Percentiles rank a stretch among this genome's conserved stretches.
Conservation (phyloP, 2,888 invertebrate species). For the Hirtodrosophila duncani region DNA sequence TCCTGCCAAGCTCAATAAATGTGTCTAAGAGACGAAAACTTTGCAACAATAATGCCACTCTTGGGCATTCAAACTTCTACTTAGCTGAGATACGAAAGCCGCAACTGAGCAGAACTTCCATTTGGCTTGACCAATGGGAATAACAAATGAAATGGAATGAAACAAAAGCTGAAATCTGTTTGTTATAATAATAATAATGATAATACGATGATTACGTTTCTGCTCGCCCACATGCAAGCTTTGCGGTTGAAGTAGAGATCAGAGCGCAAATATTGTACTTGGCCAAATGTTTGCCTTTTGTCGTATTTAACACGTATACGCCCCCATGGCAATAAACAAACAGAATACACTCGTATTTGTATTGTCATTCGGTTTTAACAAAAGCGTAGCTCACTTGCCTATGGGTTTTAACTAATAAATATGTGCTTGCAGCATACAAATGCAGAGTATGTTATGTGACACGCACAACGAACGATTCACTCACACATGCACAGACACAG, state of each 20-base stretch:
- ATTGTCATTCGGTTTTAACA: conserved; percentile 67
- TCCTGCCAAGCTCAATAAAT: conserved; percentile 40
- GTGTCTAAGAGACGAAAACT: conserved; percentile 47
- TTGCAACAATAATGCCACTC: conserved; percentile 49
- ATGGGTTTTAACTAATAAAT: conserved; percentile 68
- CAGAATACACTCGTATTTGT: conserved; percentile 52
- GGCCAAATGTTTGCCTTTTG: conserved; percentile 55
- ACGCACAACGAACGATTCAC: too few relatives aligned
- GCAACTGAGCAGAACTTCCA: conserved; percentile 9
- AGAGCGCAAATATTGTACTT: conserved; percentile 46
- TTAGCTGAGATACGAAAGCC: conserved; percentile 42
- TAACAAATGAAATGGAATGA: conserved; percentile 49
- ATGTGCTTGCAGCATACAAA: too few relatives aligned
- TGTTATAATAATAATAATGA: conserved; percentile 43
- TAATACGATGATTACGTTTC: conserved; percentile 50
- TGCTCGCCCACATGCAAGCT: conserved; percentile 16
- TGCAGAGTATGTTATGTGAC: too few relatives aligned
- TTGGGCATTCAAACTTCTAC: conserved; percentile 48
- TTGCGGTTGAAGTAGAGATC: not conserved
- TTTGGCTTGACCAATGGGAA: conserved; percentile 51
- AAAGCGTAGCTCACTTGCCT: conserved; percentile 44
- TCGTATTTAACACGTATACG: conserved; percentile 66
- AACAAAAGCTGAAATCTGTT: conserved; percentile 45
- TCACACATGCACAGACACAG: too few relatives aligned
- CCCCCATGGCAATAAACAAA: conserved; percentile 69